phyloP scores from a whole-genome alignment of 92 coral and sea anemone species.

The Pocillopora grandis region DNA sequence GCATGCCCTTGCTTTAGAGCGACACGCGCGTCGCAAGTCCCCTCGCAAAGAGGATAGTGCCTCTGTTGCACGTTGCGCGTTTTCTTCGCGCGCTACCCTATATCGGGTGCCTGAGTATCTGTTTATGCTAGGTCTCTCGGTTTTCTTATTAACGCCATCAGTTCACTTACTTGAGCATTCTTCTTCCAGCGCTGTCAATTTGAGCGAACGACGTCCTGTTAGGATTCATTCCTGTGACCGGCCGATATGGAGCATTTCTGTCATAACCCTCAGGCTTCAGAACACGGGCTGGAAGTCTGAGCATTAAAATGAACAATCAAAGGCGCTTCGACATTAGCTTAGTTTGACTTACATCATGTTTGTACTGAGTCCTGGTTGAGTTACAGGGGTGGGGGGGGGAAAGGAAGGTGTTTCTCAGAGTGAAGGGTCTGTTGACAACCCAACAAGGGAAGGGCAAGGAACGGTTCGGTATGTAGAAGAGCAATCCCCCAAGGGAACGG shows the following conservation, averaged over 20 bases:
- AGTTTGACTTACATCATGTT: not conserved
- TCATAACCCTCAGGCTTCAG: constrained; percentile 90
- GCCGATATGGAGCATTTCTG: constrained; percentile 71
- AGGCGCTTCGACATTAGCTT: not conserved
- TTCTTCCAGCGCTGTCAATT: constrained; percentile 78
- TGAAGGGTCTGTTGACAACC: not conserved
- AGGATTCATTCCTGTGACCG: constrained; percentile 85
- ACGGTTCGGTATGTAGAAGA: too few relatives aligned
- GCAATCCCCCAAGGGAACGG: too few relatives aligned
- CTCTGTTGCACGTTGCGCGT: too few relatives aligned
- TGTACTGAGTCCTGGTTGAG: not conserved
- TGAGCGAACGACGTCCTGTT: constrained; percentile 86
- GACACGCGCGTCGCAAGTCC: too few relatives aligned
- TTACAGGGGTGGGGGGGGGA: not conserved
- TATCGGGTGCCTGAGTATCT: too few relatives aligned
- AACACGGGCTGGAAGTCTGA: constrained; percentile 89
- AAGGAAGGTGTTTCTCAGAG: not conserved
- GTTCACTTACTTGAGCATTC: constrained; percentile 81
- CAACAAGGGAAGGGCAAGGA: too few relatives aligned
- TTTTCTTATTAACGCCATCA: not conserved
- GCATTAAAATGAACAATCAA: not conserved
- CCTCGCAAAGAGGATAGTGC: too few relatives aligned
- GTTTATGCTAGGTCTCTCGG: too few relatives aligned
- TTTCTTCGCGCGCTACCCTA: too few relatives aligned
- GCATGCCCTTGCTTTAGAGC: too few relatives aligned